These are phyloP conservation scores for Suncus etruscus DNA, from an alignment of 2,113 vertebrate genomes.

Conservation along the genomic window DNA sequence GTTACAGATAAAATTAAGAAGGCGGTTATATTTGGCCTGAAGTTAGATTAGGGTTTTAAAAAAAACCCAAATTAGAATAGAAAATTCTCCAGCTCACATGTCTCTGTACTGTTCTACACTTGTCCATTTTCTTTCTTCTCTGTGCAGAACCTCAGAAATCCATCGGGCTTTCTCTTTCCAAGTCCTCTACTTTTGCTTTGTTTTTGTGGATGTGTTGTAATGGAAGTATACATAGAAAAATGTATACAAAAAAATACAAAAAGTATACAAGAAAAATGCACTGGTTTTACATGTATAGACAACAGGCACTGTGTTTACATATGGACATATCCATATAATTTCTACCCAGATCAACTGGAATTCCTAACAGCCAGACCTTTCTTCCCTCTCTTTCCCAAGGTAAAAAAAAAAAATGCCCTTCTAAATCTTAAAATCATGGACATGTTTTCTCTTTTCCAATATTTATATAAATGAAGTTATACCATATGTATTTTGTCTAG, in stretches of 20 bases:
- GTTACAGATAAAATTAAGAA: constrained; percentile 23
- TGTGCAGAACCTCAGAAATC: background rate
- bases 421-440: background rate
- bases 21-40: background rate
- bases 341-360: background rate
- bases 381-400: background rate
- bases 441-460: background rate
- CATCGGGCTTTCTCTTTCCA: background rate
- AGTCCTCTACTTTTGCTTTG: background rate
- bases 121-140: no score
- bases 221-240: background rate
- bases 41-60: background rate
- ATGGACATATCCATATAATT: background rate
- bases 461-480: background rate
- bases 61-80: background rate
- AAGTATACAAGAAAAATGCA: background rate
- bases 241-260: no score
- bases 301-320: no score
- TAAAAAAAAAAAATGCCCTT: background rate
- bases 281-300: no score
- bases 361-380: background rate
- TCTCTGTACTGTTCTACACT: fast-evolving
- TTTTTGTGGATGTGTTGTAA: background rate
- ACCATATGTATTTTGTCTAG: background rate
- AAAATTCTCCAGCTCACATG: background rate